A percentile compares a stretch with the other conserved stretches of the same genome.
phyloP scores from a whole-genome alignment of 2,888 invertebrate species.

The Cerastis rubricosa region DNA sequence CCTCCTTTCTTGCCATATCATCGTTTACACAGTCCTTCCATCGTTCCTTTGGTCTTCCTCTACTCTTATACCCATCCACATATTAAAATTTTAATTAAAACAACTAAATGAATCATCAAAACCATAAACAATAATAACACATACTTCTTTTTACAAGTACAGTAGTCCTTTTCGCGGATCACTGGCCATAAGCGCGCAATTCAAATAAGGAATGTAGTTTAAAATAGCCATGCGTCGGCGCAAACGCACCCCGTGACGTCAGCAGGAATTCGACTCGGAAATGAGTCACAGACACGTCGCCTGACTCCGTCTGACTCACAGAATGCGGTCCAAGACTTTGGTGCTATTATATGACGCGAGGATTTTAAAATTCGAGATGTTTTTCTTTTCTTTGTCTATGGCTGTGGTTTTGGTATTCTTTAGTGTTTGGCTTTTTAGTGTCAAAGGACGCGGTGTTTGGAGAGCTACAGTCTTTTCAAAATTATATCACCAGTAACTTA shows the following conservation, averaged over 20 bases:
- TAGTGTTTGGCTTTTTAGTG: background rate
- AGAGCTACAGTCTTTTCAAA: background rate
- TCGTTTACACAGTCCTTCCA: no score
- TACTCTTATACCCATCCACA: no score
- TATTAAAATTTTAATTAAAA: slow-evolving; percentile 5
- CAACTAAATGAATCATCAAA: slow-evolving; percentile 13
- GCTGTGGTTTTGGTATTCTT: background rate
- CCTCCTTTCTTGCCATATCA: no score
- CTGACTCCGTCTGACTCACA: slow-evolving; percentile 70
- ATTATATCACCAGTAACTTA: background rate
- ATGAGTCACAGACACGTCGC: slow-evolving; percentile 77
- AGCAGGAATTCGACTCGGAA: slow-evolving; percentile 84
- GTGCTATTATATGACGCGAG: slow-evolving; percentile 52
- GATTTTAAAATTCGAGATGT: slow-evolving; percentile 13
- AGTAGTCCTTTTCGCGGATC: slow-evolving; percentile 47
- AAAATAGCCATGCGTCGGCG: slow-evolving; percentile 78
- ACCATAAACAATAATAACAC: slow-evolving; percentile 34
- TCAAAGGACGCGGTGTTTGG: background rate
- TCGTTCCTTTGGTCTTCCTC: no score
- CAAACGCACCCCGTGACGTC: slow-evolving; percentile 84
- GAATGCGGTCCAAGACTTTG: slow-evolving; percentile 63
- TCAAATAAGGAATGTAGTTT: slow-evolving; percentile 79
- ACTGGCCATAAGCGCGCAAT: slow-evolving; percentile 56
- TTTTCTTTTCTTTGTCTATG: slow-evolving; percentile 38
- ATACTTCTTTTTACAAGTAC: slow-evolving; percentile 24